A percentile compares a stretch with the other conserved stretches of the same genome.
Conservation (phyloP, 2,797 vertebrate species). For the Sebastes kiyomatsui region DNA sequence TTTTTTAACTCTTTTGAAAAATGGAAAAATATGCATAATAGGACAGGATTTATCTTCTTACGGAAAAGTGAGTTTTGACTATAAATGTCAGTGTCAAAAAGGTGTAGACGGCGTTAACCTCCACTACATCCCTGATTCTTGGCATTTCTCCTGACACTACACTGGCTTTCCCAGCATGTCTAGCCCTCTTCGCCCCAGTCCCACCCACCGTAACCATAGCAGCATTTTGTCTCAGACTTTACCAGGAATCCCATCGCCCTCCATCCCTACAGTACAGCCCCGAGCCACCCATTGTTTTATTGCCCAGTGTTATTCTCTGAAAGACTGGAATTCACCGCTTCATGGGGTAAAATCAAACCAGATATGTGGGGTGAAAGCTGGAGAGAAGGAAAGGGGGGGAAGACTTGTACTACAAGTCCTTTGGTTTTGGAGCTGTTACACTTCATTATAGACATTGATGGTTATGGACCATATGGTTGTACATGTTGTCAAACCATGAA, state of each 20-base stretch:
- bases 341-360: conserved; percentile 77
- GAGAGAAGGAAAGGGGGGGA: neutral
- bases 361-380: conserved; percentile 52
- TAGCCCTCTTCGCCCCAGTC: conserved; percentile 13
- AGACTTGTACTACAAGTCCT: conserved; percentile 14
- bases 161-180: conserved; percentile 38
- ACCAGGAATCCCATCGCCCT: conserved; percentile 41
- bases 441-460: conserved; percentile 39
- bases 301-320: conserved; percentile 67
- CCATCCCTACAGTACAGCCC: conserved; percentile 33
- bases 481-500: conserved; percentile 6
- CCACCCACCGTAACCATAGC: conserved; percentile 56
- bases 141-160: neutral
- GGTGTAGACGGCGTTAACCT: neutral
- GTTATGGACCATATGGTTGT: conserved; percentile 9
- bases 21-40: neutral
- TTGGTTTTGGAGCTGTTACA: conserved; percentile 33
- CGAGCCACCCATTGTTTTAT: conserved; percentile 76
- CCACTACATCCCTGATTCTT: neutral
- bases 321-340: conserved; percentile 70
- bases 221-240: conserved; percentile 39
- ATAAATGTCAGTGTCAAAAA: neutral
- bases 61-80: neutral
- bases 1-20: neutral
- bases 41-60: neutral